Base-by-base conservation (phyloP, 2,888 invertebrate species). In the Lithophane leautieri region DNA sequence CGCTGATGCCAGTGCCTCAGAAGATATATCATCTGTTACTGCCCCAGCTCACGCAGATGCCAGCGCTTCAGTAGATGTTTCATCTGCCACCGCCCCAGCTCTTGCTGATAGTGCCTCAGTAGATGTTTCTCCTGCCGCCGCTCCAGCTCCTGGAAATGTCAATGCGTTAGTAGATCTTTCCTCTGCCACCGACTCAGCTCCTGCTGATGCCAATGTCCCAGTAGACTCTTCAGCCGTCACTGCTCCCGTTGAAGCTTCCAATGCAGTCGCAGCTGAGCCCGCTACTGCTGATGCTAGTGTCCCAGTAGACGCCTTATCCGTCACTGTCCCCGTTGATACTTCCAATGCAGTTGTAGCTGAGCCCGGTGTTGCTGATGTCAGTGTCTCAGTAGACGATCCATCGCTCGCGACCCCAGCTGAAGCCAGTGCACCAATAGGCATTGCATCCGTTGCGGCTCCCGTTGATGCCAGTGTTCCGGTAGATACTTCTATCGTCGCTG, bases 21-120 rank as follows among this genome's bases (percentile, higher is more conserved):
- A 0, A 56, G 12, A 16, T 0, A 2, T 0, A 19, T 12, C 44
- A 0, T 8, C 65, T 0, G 4, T 1, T 2, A 0, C 40, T 0
- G 25, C 28, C 28, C 28, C 28, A 28, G 28, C 3, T 28, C 28
- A 1, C 28, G 4, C 22, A 52, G 50, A 52, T 6, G 11, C 12
- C 4, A 14, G 4, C 14, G 44, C 0, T 4, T 14, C 44, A 44
- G 14, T 4, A 50, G 50, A 34, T 0, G 28, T 14, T 28, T 22
- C 22, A 0, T 0, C 47, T 8, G 22, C 12, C 22, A 0, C n/a
- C 4, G 11, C 60, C 1, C 12, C 65, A 4, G 25, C 67, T 42
- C 7, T 42, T 0, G 9, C 2, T 28, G 44, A 56, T 28, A 22
- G 3, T 28, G 44, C 11, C 6, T 4, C 9, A 44, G n/a, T 6